Evolutionary conservation across 2,888 invertebrate genomes (phyloP), one percentile per base, ranked within the genome.

Genomic region (Rhynchonema sp.): DNA sequence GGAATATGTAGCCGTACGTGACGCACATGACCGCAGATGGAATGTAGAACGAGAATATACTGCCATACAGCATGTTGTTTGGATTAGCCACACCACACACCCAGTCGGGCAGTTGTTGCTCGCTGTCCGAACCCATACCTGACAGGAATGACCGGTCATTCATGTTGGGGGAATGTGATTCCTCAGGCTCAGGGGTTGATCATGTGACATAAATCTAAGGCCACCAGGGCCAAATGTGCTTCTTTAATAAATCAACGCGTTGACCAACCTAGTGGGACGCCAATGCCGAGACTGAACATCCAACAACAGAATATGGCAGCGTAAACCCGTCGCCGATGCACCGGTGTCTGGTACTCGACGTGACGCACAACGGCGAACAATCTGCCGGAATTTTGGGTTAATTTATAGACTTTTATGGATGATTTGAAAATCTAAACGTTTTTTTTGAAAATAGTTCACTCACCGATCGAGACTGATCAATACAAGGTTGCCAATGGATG

Each of bases 401-500:
- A 22, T n/a, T n/a, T n/a, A 49, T 2, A 6, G 3, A 49, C 23
- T 17, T n/a, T 23, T 3, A n/a, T 49, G 23, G n/a, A 9, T 49
- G 13, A 6, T 49, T 17, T n/a, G 49, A 49, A 49, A 49, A n/a
- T 17, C 49, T n/a, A 49, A 49, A 49, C 9, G n/a, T n/a, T n/a
- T n/a, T n/a, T n/a, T n/a, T 3, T 49, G 17, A 38, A 6, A 38
- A 38, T 13, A 38, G 49, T 49, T 26, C 54, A 54, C 6, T 54
- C 54, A 54, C 54, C 49, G 20, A 49, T 49, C 49, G n/a, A 49
- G 20, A n/a, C 13, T 17, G 49, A 78, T 98, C 30, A 96, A 91
- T 76, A 96, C 96, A 59, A 98, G 79, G 76, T 96, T 96, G 58
- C 96, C 80, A 68, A 98, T 98, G 20, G 92, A 92, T 3, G 94